Evolutionary conservation across 2,888 invertebrate genomes (phyloP), one percentile per base, ranked within the genome.

Genomic region (Homarus gammarus): DNA sequence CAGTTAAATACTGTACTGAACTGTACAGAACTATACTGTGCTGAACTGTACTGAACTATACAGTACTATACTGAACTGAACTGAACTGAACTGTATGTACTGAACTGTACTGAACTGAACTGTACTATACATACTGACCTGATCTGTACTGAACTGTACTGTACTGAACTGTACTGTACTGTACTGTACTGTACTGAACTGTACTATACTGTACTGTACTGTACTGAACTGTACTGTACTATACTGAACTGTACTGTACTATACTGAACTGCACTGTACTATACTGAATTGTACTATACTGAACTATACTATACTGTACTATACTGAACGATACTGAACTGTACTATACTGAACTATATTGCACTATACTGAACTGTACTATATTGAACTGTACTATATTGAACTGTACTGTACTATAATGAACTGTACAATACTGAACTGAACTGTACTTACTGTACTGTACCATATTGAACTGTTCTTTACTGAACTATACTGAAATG

Each of bases 91-190:
- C 38, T 38, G n/a, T 82, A n/a, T 79, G 51, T 68, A 56, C 79
- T 56, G 51, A 64, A 79, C 79, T 79, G 38, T 6, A 79, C 8
- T 56, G 51, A 12, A 56, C 61, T 56, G 12, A 5, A 68, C 68
- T 68, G 68, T 68, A 18, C 68, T 68, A n/a, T 27, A 56, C 56
- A n/a, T n/a, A n/a, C n/a, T 79, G 51, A 6, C 8, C 49, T 56
- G 51, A 5, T 79, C 51, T 64, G 56, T 79, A 73, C 40, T 84
- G 73, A n/a, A 72, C 72, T 84, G 73, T 73, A 73, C 84, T 73
- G 3, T 73, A 84, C 84, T 84, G 44, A 44, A 38, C 84, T 49
- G 84, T 73, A 73, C 44, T 73, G 22, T 40, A 72, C 84, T 44
- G 56, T 73, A 2, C 31, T 27, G 44, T 27, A 82, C 44, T 68